Percentiles rank a stretch among this genome's conserved stretches.
phyloP scores from a whole-genome alignment of 2,797 vertebrate genomes.

The Bovichtus variegatus region DNA sequence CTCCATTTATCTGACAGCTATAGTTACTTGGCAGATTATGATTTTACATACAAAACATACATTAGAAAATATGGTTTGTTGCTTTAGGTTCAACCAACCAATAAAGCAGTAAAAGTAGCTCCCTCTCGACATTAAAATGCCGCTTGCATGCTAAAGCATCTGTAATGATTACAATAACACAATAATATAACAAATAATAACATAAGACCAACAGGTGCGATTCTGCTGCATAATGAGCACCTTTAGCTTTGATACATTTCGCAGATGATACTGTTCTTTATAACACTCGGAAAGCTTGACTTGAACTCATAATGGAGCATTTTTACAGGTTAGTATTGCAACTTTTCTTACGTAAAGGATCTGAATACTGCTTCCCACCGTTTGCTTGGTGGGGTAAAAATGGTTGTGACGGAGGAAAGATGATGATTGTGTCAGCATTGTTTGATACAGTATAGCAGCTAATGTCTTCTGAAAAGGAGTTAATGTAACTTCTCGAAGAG shows the following conservation, averaged over 20 bases:
- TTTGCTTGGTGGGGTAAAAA: background rate
- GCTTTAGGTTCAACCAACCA: background rate
- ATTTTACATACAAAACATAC: background rate
- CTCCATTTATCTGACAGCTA: background rate
- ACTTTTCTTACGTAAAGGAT: background rate
- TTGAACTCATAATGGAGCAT: background rate
- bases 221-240: background rate
- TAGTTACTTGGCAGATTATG: background rate
- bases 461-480: slow-evolving; percentile 8
- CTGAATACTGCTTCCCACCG: background rate
- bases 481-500: background rate
- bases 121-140: too few species aligned
- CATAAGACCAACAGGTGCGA: background rate
- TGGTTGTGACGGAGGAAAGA: background rate
- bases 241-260: background rate
- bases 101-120: background rate
- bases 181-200: background rate
- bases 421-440: background rate
- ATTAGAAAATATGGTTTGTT: background rate
- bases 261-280: background rate
- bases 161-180: background rate
- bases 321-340: background rate
- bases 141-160: background rate
- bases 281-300: background rate
- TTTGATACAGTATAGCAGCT: background rate